Conservation (phyloP, 2,888 invertebrate species). For the Monopis laevigella region DNA sequence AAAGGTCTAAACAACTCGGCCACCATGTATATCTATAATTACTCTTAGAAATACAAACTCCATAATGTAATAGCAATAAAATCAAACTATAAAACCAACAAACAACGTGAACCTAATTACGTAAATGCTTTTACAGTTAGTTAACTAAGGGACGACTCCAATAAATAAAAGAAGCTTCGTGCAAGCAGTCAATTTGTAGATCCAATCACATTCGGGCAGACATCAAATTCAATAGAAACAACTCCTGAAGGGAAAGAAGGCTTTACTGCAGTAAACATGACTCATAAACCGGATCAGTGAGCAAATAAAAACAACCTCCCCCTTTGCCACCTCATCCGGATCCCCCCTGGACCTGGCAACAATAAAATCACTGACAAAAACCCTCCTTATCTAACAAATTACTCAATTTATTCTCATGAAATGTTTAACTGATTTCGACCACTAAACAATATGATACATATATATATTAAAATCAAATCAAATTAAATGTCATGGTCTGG, state of each 20-base stretch:
- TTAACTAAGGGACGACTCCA: slow-evolving; percentile 1
- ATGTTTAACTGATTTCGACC: too few species aligned
- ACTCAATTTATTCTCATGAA: slow-evolving; percentile 17
- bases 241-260: slow-evolving; percentile 15
- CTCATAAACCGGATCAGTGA: slow-evolving; percentile 47
- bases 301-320: slow-evolving; percentile 43
- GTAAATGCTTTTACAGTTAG: slow-evolving; percentile 5
- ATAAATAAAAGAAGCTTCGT: slow-evolving; percentile 9
- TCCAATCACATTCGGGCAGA: slow-evolving; percentile 8
- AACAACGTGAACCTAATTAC: too few species aligned
- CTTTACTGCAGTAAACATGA: slow-evolving; percentile 44
- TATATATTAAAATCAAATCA: too few species aligned
- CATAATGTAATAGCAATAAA: too few species aligned
- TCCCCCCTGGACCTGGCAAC: slow-evolving; percentile 20
- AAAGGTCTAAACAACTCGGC: too few species aligned
- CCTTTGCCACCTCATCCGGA: slow-evolving; percentile 11
- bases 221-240: slow-evolving; percentile 12
- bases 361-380: slow-evolving; percentile 34
- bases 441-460: too few species aligned
- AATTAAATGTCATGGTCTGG: too few species aligned
- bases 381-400: slow-evolving; percentile 28
- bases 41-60: too few species aligned
- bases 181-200: slow-evolving; percentile 8
- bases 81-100: too few species aligned
- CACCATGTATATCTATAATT: too few species aligned